Conservation (phyloP, 2,113 vertebrate species). For the Megaceryle maxima region DNA sequence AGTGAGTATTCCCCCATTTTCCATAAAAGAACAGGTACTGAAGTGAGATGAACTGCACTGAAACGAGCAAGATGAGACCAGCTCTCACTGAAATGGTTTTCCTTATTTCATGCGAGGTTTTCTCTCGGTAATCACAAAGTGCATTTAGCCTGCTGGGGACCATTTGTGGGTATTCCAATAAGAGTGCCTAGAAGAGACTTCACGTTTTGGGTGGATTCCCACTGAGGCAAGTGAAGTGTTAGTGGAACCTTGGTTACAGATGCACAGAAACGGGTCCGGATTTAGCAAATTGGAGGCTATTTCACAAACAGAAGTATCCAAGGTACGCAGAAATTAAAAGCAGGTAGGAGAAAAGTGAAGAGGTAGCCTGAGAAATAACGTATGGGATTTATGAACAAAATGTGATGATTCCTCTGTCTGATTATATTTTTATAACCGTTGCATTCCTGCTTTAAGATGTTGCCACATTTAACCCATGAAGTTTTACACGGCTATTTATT, state of each 20-base stretch:
- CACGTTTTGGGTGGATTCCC: background rate
- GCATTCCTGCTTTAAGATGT: conserved; percentile 22
- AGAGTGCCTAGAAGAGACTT: conserved; percentile 63
- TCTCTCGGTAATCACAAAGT: conserved; percentile 69
- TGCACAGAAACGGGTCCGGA: background rate
- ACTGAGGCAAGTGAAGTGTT: background rate
- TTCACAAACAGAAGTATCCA: background rate
- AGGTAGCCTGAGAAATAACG: background rate
- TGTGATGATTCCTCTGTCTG: background rate
- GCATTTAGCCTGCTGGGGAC: conserved; percentile 71
- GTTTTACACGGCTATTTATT: background rate
- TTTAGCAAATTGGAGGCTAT: background rate
- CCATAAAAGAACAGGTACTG: background rate
- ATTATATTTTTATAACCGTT: background rate
- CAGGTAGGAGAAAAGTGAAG: background rate
- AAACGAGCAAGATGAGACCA: background rate
- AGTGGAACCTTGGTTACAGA: background rate
- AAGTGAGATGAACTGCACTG: background rate
- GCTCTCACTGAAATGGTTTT: background rate
- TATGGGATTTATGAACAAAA: conserved; percentile 14
- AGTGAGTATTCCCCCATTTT: background rate
- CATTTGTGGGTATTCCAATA: conserved; percentile 30
- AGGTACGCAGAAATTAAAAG: background rate
- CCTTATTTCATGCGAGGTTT: background rate
- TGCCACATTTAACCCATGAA: background rate